Base-by-base conservation (phyloP, 2,888 invertebrate species). In the Noctua comes region DNA sequence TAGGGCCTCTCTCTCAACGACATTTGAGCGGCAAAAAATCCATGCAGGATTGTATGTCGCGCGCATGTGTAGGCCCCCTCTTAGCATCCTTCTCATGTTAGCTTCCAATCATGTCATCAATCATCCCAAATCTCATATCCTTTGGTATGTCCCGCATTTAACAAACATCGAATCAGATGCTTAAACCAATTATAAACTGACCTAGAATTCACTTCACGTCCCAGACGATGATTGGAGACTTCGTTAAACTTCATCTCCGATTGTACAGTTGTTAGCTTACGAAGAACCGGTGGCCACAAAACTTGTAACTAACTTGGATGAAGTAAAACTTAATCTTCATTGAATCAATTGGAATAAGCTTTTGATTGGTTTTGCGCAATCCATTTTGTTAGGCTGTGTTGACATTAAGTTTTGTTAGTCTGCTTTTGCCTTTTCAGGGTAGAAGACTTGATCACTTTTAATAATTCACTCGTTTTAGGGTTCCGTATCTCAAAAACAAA, bases 341-440 rank as follows among this genome's bases (percentile, higher is more conserved):
- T 76, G 64, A 76, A 71, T 80, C 85, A 84, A 76, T 84, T 76
- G 64, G 66, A 69, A 54, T 66, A 84, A 84, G 57, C 40, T 68
- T 73, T 48, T 81, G 76, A 85, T 85, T 85, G 85, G 68, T 72
- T 76, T 69, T 59, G 40, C 27, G 11, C 54, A 57, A 62, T 54
- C 65, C 36, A 69, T 69, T 83, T 78, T 72, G 71, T 72, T 21
- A 31, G 21, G 7, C 18, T 68, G 1, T 51, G 62, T 76, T 57
- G n/a, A 57, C 24, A 24, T 31, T 18, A 24, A 40, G 13, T 68
- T 71, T 54, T 54, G 51, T 21, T 10, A 7, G 36, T 40, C 21
- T 40, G 62, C n/a, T 46, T 66, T 36, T 7, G n/a, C 18, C 7
- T 64, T 36, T 64, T 54, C 24, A 36, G 11, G 21, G 16, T 43